phyloP scores from a whole-genome alignment of 2,113 vertebrate genomes.

The Microtus montanus region DNA sequence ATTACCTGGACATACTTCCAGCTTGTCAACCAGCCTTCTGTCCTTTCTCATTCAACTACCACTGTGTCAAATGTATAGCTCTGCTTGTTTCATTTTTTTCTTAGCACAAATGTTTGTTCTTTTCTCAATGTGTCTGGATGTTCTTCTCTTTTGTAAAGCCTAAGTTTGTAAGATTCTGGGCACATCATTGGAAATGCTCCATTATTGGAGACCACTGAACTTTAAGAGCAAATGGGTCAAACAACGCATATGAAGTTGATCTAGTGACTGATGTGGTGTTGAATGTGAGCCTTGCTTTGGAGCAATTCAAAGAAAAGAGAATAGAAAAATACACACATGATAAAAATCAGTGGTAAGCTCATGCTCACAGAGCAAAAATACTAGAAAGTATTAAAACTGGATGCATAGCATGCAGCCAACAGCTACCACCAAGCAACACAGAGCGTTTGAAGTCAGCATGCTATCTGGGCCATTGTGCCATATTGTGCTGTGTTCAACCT shows the following conservation, averaged over 20 bases:
- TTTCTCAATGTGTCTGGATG: background rate
- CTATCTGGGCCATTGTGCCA: background rate
- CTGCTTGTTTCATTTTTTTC: background rate
- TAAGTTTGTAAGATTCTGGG: background rate
- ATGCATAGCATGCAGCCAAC: background rate
- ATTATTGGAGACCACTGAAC: slow-evolving; percentile 15
- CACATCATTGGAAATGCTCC: background rate
- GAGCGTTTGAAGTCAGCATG: background rate
- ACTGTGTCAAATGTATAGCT: background rate
- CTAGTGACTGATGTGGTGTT: background rate
- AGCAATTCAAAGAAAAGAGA: slow-evolving; percentile 6
- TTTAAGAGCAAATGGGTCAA: slow-evolving; percentile 56
- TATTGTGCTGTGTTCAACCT: slow-evolving; percentile 6
- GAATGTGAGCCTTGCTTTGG: background rate
- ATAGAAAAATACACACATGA: background rate
- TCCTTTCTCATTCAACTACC: background rate
- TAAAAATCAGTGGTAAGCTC: background rate
- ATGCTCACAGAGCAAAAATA: background rate
- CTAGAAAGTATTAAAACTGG: background rate
- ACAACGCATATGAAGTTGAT: slow-evolving; percentile 1
- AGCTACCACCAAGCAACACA: background rate
- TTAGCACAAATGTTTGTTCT: slow-evolving; percentile 10
- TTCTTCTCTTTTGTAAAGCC: background rate
- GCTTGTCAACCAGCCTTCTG: background rate
- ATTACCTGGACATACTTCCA: slow-evolving; percentile 56